phyloP scores from a whole-genome alignment of 2,113 vertebrate genomes.

The Eretmochelys imbricata region DNA sequence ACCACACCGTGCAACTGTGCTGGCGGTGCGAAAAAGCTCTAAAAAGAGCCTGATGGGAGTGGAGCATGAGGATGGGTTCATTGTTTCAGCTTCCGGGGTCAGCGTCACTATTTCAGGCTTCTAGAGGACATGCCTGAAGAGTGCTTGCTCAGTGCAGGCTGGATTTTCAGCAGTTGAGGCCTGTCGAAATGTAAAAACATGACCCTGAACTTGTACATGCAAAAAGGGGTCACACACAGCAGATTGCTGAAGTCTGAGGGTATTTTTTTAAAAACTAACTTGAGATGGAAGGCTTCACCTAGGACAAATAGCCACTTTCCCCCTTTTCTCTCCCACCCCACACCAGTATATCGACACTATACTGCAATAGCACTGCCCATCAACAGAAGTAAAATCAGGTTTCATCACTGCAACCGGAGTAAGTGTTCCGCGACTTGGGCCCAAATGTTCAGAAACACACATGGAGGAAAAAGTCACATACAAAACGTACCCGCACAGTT shows the following conservation, averaged over 20 bases:
- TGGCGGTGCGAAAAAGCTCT: neutral
- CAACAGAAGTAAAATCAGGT: neutral
- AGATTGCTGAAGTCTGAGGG: neutral
- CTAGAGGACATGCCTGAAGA: neutral
- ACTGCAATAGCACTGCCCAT: neutral
- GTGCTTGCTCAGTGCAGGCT: neutral
- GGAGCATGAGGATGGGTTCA: neutral
- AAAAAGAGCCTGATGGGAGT: neutral
- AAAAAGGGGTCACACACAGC: neutral
- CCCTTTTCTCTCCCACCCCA: neutral
- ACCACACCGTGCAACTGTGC: accelerated
- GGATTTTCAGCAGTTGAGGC: neutral
- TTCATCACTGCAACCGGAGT: no score
- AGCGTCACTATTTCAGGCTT: neutral
- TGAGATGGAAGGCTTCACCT: neutral
- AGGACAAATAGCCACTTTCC: conserved; percentile 25
- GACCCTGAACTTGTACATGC: neutral
- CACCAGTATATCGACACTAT: accelerated
- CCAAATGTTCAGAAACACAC: neutral
- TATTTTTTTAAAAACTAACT: neutral
- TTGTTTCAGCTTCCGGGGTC: neutral
- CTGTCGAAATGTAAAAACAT: neutral
- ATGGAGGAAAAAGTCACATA: neutral
- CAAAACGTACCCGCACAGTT: accelerated
- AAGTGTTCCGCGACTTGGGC: neutral